phyloP scores from a whole-genome alignment of 2,113 vertebrate species.

The Ammospiza caudacuta region DNA sequence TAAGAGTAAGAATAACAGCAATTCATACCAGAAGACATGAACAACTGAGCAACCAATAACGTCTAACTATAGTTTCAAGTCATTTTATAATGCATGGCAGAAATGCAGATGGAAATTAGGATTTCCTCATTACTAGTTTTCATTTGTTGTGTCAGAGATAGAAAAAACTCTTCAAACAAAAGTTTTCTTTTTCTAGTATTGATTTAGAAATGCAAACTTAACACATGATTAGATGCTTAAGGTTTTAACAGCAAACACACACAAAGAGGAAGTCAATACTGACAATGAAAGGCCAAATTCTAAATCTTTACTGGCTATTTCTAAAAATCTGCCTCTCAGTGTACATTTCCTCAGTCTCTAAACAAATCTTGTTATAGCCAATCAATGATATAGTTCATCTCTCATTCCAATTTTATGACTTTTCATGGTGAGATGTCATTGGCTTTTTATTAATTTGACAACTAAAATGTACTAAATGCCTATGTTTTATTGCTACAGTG shows the following conservation, averaged over 20 bases:
- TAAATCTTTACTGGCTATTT: not conserved
- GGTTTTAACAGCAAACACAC: not conserved
- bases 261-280: not conserved
- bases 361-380: not conserved
- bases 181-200: not conserved
- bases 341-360: not conserved
- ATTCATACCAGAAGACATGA: not conserved
- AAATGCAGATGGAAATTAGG: not conserved
- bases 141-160: not conserved
- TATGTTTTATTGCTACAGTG: not conserved
- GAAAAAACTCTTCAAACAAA: not conserved
- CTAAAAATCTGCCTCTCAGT: not conserved
- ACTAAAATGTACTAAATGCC: not conserved
- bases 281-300: not conserved
- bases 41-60: not conserved
- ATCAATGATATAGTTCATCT: not conserved
- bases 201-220: slow-evolving; percentile 21
- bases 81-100: not conserved
- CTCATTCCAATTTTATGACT: not conserved
- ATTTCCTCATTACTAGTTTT: not conserved
- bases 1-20: not conserved
- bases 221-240: not conserved
- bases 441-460: not conserved
- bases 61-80: not conserved
- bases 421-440: not conserved